phyloP scores from a whole-genome alignment of 2,113 vertebrate genomes.

The Carassius carassius region DNA sequence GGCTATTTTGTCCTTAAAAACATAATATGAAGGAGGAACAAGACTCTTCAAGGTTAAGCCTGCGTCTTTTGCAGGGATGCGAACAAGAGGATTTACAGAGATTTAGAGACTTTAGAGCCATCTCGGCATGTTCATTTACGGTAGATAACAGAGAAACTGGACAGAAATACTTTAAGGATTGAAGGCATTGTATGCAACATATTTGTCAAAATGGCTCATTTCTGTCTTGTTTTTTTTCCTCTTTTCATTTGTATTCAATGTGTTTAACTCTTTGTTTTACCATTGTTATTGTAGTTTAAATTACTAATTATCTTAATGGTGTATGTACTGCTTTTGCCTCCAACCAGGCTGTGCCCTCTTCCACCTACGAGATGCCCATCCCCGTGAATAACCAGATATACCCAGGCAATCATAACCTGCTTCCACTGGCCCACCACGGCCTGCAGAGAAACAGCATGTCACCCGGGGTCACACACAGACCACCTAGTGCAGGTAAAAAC shows the following conservation, averaged over 20 bases:
- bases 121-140: slow-evolving; percentile 30
- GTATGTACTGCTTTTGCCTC: slow-evolving; percentile 49
- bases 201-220: not conserved
- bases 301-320: not conserved
- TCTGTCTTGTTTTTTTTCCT: not conserved
- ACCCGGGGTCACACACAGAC: slow-evolving; percentile 94
- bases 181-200: not conserved
- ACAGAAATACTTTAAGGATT: not conserved
- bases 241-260: not conserved
- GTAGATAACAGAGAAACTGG: not conserved
- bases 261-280: not conserved
- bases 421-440: slow-evolving; percentile 94
- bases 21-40: slow-evolving; percentile 75
- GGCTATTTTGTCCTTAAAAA: slow-evolving; percentile 77
- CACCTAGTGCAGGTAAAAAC: slow-evolving; percentile 95
- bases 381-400: slow-evolving; percentile 98
- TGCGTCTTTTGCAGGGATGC: slow-evolving; percentile 69
- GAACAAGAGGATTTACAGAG: slow-evolving; percentile 67
- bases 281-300: not conserved
- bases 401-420: slow-evolving; percentile 95
- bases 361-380: slow-evolving; percentile 99
- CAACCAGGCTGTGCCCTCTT: slow-evolving; percentile 90
- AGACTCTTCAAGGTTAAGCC: slow-evolving; percentile 75
- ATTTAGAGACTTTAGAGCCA: slow-evolving; percentile 59
- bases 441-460: slow-evolving; percentile 99